Conservation (phyloP, 2,888 invertebrate species). For the Drosophila ezoana region DNA sequence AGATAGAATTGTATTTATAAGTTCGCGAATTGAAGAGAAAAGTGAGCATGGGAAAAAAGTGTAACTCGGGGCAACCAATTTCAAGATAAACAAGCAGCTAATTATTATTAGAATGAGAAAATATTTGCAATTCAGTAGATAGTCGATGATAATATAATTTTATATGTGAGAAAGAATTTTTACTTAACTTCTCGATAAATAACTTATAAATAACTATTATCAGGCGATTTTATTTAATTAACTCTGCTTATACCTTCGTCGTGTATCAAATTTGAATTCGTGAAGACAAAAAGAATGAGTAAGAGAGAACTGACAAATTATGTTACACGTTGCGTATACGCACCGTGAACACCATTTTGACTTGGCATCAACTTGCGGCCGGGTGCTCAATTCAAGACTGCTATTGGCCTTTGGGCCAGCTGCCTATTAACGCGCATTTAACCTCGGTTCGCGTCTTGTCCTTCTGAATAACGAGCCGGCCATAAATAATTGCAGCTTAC, state of each 20-base stretch:
- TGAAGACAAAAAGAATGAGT: background rate
- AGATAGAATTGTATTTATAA: too few relatives aligned
- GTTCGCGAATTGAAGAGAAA: too few relatives aligned
- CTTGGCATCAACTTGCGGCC: slow-evolving; percentile 21
- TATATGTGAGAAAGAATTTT: too few relatives aligned
- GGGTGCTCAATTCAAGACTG: slow-evolving; percentile 38
- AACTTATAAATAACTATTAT: too few relatives aligned
- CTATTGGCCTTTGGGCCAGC: slow-evolving; percentile 47
- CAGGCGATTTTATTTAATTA: too few relatives aligned
- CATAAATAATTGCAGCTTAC: slow-evolving; percentile 75
- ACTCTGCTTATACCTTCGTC: background rate
- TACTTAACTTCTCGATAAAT: too few relatives aligned
- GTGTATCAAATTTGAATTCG: background rate
- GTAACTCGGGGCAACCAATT: too few relatives aligned
- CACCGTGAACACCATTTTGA: background rate
- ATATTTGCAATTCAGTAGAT: too few relatives aligned
- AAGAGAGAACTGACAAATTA: background rate
- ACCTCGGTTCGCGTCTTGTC: slow-evolving; percentile 58
- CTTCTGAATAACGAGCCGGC: slow-evolving; percentile 43
- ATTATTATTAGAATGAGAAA: too few relatives aligned
- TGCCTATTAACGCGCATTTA: slow-evolving; percentile 75
- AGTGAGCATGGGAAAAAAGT: too few relatives aligned
- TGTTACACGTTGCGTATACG: slow-evolving; percentile 48
- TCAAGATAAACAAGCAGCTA: too few relatives aligned
- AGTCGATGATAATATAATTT: too few relatives aligned